Conservation (phyloP, 1,140 invertebrate genomes). For the Caenorhabditis brenneri region DNA sequence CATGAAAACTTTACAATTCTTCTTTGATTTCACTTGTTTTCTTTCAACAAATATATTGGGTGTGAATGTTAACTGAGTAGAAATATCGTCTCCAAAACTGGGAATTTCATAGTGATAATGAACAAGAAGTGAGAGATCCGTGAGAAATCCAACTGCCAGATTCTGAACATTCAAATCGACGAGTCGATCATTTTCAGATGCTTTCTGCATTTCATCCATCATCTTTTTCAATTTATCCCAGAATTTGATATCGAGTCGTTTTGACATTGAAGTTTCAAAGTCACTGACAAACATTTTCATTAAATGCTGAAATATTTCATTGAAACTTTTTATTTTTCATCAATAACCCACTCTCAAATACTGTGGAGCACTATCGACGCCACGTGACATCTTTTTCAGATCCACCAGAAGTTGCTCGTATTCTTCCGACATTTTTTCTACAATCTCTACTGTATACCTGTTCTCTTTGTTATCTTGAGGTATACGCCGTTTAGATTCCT, state of each 20-base stretch:
- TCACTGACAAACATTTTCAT: conserved; percentile 28
- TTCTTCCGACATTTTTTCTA: neutral
- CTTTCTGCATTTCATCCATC: conserved; percentile 10
- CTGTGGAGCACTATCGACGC: neutral
- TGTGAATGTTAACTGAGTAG: neutral
- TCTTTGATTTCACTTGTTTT: conserved; percentile 16
- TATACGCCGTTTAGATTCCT: neutral
- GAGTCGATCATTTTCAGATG: neutral
- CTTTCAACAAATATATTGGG: neutral
- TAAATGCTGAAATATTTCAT: neutral
- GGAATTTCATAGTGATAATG: conserved; percentile 9
- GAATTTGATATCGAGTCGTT: neutral
- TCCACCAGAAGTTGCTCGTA: neutral
- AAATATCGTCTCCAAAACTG: neutral
- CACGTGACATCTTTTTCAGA: neutral
- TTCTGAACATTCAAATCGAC: neutral
- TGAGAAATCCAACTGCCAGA: neutral
- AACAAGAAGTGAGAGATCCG: conserved; percentile 5
- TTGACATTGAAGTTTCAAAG: neutral
- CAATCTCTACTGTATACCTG: no score
- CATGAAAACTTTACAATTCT: neutral
- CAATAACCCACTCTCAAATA: neutral
- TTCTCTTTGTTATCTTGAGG: neutral
- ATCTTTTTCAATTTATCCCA: conserved; percentile 22
- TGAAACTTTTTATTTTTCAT: neutral